phyloP scores from a whole-genome alignment of 2,113 vertebrate genomes.

The Pseudois nayaur region DNA sequence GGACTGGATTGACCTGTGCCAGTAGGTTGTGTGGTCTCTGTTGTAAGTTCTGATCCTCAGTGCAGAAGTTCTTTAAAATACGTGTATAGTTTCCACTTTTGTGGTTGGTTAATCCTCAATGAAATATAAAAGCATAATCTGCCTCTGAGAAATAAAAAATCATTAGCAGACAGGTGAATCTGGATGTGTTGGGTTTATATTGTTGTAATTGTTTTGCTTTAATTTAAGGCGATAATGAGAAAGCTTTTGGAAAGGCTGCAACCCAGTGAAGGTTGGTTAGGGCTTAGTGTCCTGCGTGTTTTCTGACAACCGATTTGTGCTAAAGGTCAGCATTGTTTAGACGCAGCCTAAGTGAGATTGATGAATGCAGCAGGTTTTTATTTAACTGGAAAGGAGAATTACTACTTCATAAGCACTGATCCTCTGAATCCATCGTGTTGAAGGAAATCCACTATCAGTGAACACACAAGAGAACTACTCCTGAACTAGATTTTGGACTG shows the following conservation, averaged over 20 bases:
- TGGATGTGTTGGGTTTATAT: neutral
- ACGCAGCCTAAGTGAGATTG: neutral
- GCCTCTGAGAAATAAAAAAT: neutral
- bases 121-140: neutral
- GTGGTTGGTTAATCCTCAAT: neutral
- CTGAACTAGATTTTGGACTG: constrained; percentile 40
- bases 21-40: neutral
- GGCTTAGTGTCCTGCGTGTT: neutral
- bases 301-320: neutral
- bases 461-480: constrained; percentile 23
- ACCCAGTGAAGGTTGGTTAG: neutral
- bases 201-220: neutral
- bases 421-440: neutral
- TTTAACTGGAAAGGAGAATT: constrained; percentile 50
- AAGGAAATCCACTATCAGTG: neutral
- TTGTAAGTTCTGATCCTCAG: neutral
- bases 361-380: neutral
- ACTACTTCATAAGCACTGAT: rapidly evolving
- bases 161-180: neutral
- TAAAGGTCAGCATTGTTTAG: neutral
- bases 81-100: neutral
- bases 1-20: neutral
- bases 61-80: neutral
- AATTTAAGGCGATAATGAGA: neutral
- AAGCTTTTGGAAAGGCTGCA: neutral